phyloP scores from a whole-genome alignment of 2,888 invertebrate genomes.

The Cartodere bifasciata region DNA sequence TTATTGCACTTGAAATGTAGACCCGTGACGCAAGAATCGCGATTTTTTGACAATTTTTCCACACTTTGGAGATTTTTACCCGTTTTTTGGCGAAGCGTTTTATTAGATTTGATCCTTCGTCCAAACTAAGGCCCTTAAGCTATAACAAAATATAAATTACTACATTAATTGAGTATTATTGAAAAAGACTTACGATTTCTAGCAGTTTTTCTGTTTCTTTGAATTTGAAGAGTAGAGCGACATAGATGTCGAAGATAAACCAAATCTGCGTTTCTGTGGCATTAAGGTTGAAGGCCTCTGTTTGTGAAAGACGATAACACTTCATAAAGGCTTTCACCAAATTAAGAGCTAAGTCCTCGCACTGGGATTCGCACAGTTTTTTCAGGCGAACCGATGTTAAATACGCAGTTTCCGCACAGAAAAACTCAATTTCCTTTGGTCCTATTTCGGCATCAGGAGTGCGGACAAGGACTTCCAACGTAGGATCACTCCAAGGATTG shows the following conservation, averaged over 20 bases:
- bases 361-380: conserved; percentile 46
- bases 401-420: conserved; percentile 44
- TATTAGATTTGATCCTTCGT: conserved; percentile 42
- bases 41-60: conserved; percentile 42
- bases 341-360: conserved; percentile 48
- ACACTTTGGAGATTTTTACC: conserved; percentile 40
- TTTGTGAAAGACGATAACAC: conserved; percentile 29
- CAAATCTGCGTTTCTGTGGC: conserved; percentile 39
- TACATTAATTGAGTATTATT: conserved; percentile 7
- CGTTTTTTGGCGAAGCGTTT: conserved; percentile 37
- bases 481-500: conserved; percentile 31
- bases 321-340: conserved; percentile 39
- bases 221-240: conserved; percentile 44
- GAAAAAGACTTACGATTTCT: conserved; percentile 10
- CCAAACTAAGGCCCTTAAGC: conserved; percentile 42
- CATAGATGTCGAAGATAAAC: conserved; percentile 46
- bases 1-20: conserved; percentile 42
- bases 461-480: conserved; percentile 26
- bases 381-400: conserved; percentile 45
- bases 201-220: conserved; percentile 28
- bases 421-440: conserved; percentile 38
- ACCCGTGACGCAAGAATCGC: conserved; percentile 43
- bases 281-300: conserved; percentile 28
- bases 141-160: conserved; percentile 24
- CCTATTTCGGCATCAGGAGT: conserved; percentile 27